Base-by-base conservation (phyloP, 1,140 invertebrate genomes). In the Euwallacea fornicatus region DNA sequence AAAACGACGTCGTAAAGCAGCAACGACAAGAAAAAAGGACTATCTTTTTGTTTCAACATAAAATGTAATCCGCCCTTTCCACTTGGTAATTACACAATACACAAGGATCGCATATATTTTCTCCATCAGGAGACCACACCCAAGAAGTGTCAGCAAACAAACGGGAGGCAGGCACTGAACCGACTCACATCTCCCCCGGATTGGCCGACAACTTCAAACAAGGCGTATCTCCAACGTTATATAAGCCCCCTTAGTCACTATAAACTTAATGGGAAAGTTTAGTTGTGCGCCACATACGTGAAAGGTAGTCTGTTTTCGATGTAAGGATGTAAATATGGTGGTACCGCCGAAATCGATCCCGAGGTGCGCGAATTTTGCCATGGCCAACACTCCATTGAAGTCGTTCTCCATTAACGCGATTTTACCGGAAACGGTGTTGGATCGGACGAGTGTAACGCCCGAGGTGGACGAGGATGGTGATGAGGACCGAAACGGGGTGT, bases 401-500 rank as follows among this genome's bases (percentile, higher is more conserved):
- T 90, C 88, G 10, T 92, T 92, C 79, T 91, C 88, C 69, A 92
- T 92, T 59, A 89, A 88, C 67, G 85, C 87, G 42, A 87, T 92
- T 41, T 75, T 92, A 10, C 89, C 89, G 0, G 89, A 91, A 77
- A 89, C 88, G 0, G 85, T 83, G 8, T 76, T 85, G 4, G 84
- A 84, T 0, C 81, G 82, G 0, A 78, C 83, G 65, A 77, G 82
- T 69, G 83, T 76, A 74, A 82, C 78, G 78, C 82, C 80, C 42
- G 33, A 76, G 15, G 65, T 79, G 54, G 42, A 76, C 15, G 73
- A 72, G 9, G 69, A 73, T 54, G 71, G 55, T 41, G 67, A 64
- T 10, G 53, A 68, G 6, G 73, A 76, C n/a, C 47, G 59, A 54
- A 73, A 53, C 65, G 21, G 21, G 21, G 64, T 42, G 41, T 69